Base-by-base conservation (phyloP, 2,888 invertebrate species). In the Hemithea aestivaria region DNA sequence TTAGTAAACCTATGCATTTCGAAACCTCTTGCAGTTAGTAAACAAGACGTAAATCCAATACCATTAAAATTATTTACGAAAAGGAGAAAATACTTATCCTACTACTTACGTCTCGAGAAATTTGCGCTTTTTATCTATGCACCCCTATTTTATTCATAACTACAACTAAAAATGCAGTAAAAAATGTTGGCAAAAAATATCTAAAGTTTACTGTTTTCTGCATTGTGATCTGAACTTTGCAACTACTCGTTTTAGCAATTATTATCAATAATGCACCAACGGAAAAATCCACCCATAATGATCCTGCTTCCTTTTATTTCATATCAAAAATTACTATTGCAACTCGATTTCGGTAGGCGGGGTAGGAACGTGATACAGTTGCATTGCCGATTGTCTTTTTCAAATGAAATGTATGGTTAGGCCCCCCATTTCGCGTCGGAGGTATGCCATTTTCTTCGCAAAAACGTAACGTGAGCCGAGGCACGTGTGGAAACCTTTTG, bases 261-360 rank as follows among this genome's bases (percentile, higher is more conserved):
- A 64, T 60, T 53, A 69, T 73, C 73, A 76, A 78, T 74, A 76
- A n/a, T 11, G 11, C 27, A 29, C 55, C 66, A 58, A 67, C 80
- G 84, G 84, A 84, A 73, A 79, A 68, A 77, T 73, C 78, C 77
- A 71, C 80, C 80, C 77, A 81, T 80, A 70, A 73, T 67, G 60
- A 63, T 48, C 73, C 66, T 78, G 62, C 66, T n/a, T 20, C 11
- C 16, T 31, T 27, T 9, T 41, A 28, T 32, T 40, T 31, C 27
- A 76, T 79, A 79, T 76, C 76, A 77, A 74, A 82, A 82, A 79
- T 76, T 74, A 75, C 74, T 79, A 79, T 82, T 79, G 80, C 82
- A 72, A 74, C 79, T 70, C 74, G 66, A 72, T 73, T 74, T 70
- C 55, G 59, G 65, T 70, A 73, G 81, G 80, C 76, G 74, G 62